A percentile compares a stretch with the other conserved stretches of the same genome.
These are phyloP conservation scores for Sarotherodon lohbergeri DNA, from an alignment of 2,113 vertebrate genomes.

Conservation along the genomic window DNA sequence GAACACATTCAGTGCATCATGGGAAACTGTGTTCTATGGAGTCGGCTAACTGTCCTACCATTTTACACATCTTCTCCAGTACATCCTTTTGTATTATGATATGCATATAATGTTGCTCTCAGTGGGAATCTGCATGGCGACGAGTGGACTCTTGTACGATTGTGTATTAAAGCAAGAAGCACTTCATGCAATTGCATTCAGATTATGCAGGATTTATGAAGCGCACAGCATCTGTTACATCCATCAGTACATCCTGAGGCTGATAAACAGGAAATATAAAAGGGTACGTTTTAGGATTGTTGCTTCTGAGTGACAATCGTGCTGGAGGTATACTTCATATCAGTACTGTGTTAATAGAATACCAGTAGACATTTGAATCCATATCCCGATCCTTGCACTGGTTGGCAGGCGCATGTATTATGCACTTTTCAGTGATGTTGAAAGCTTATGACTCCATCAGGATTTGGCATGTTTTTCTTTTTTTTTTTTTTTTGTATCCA, in stretches of 20 bases:
- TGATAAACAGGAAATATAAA: neutral
- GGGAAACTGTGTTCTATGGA: slow-evolving; percentile 59
- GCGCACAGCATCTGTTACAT: slow-evolving; percentile 40
- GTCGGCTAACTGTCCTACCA: slow-evolving; percentile 48
- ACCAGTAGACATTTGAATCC: neutral
- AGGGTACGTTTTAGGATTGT: neutral
- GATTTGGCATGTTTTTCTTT: neutral
- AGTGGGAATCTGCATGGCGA: neutral
- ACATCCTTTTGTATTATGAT: neutral
- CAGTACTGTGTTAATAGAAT: neutral
- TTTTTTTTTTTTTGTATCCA: neutral
- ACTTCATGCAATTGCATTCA: slow-evolving; percentile 32
- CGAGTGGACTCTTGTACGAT: neutral
- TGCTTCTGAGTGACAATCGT: neutral
- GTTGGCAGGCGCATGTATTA: neutral
- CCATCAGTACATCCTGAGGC: neutral
- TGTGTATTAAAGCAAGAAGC: slow-evolving; percentile 2
- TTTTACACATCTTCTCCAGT: slow-evolving; percentile 48
- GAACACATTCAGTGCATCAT: slow-evolving; percentile 46
- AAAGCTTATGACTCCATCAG: neutral
- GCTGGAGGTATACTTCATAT: neutral
- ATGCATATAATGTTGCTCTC: neutral
- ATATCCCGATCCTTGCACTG: neutral
- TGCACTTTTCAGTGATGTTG: neutral
- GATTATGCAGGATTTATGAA: slow-evolving; percentile 63